Evolutionary conservation across 1,140 invertebrate genomes (phyloP).

Genomic region (Drosophila sechellia): DNA sequence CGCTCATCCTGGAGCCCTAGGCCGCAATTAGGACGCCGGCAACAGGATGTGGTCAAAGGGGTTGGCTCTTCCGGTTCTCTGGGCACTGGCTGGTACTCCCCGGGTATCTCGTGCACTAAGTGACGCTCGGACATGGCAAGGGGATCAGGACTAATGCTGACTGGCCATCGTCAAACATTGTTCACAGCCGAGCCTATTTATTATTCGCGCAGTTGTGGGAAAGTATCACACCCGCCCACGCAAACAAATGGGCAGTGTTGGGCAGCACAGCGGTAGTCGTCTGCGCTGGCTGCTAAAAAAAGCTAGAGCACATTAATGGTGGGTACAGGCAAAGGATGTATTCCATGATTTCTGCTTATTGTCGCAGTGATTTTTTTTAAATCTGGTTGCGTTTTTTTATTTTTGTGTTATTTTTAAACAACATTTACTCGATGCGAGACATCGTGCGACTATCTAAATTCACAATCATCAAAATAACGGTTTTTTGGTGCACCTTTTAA

Average conservation of each 20-base stretch:
- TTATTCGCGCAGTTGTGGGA: conserved; percentile 72
- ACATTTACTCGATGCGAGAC: no score
- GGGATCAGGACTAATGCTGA: conserved; percentile 14
- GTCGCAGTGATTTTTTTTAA: no score
- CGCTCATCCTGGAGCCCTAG: conserved; percentile 19
- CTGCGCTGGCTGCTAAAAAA: background rate
- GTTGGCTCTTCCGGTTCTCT: conserved; percentile 27
- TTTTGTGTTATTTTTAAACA: no score
- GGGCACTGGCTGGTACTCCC: conserved; percentile 68
- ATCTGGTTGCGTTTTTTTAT: no score
- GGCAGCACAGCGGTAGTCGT: background rate
- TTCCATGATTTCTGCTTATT: no score
- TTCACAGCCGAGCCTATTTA: conserved; percentile 59
- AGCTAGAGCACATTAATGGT: background rate
- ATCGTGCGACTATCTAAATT: no score
- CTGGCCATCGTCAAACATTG: conserved; percentile 45
- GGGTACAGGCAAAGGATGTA: no score
- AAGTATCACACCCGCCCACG: conserved; percentile 52
- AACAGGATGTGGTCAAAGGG: conserved; percentile 51
- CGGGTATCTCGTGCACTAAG: conserved; percentile 45
- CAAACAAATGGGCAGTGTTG: conserved; percentile 62
- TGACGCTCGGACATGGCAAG: conserved; percentile 59
- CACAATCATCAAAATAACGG: no score
- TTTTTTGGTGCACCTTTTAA: no score
- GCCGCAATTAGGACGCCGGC: conserved; percentile 42